Percentiles rank a stretch among this genome's conserved stretches.
These are phyloP conservation scores for Pelobates cultripes DNA, from an alignment of 2,797 vertebrate species.

Conservation along the genomic window DNA sequence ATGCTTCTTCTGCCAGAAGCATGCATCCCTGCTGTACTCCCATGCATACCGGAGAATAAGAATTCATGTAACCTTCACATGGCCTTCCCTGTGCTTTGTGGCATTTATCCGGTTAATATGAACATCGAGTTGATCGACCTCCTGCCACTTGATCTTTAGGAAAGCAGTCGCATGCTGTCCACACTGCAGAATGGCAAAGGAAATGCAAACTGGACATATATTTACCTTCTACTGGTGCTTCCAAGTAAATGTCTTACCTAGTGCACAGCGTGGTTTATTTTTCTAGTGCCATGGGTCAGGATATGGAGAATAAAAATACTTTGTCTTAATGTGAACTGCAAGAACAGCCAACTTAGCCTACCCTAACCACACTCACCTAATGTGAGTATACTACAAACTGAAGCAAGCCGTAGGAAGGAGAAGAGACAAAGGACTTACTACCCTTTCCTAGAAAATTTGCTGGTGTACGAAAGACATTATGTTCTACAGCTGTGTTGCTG, in stretches of 20 bases:
- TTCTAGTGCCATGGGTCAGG: conserved; percentile 11
- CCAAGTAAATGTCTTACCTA: conserved; percentile 13
- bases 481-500: conserved; percentile 52
- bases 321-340: conserved; percentile 6
- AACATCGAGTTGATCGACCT: conserved; percentile 34
- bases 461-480: conserved; percentile 50
- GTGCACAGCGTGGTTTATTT: conserved; percentile 33
- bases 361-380: neutral
- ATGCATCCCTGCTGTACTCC: no score
- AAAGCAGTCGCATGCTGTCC: conserved; percentile 40
- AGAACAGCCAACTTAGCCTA: neutral
- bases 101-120: conserved; percentile 37
- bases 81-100: conserved; percentile 1
- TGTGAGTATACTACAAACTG: conserved; percentile 12
- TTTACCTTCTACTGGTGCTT: conserved; percentile 36
- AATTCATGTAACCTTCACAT: neutral
- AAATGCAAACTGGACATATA: conserved; percentile 11
- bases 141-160: conserved; percentile 26
- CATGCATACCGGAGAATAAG: no score
- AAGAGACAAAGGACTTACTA: conserved; percentile 30
- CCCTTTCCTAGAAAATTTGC: conserved; percentile 45
- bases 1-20: no score
- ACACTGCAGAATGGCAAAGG: conserved; percentile 22
- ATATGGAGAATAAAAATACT: neutral
- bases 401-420: conserved; percentile 42